Conservation (phyloP, 2,888 invertebrate genomes). For the Spilosoma lubricipeda region DNA sequence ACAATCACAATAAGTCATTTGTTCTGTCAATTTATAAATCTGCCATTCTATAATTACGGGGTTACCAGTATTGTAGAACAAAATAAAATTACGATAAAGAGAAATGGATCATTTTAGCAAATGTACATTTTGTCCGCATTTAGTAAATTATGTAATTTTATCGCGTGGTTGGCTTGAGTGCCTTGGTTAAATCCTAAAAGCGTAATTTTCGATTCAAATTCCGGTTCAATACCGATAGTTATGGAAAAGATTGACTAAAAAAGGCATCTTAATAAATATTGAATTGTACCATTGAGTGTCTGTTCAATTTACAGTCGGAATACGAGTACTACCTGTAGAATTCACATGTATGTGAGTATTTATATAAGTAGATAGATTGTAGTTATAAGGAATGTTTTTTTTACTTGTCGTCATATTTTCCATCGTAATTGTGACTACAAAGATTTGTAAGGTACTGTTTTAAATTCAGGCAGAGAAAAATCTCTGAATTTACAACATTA, state of each 20-base stretch:
- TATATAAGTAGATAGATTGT: too few relatives aligned
- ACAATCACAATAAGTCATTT: constrained; percentile 51
- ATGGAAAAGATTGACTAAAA: not conserved
- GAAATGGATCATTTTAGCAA: constrained; percentile 37
- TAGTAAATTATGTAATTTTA: constrained; percentile 38
- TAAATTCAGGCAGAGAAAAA: too few relatives aligned
- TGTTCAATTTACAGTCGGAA: not conserved
- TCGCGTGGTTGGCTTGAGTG: constrained; percentile 36
- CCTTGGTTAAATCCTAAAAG: constrained; percentile 25
- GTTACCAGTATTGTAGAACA: constrained; percentile 14
- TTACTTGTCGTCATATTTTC: too few relatives aligned
- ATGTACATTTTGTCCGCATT: constrained; percentile 38
- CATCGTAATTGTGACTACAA: too few relatives aligned
- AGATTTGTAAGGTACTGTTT: too few relatives aligned
- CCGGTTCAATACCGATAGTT: not conserved
- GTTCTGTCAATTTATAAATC: constrained; percentile 23
- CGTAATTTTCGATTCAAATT: constrained; percentile 21
- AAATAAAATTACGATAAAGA: constrained; percentile 30
- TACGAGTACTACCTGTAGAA: too few relatives aligned
- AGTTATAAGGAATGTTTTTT: too few relatives aligned
- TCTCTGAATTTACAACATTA: too few relatives aligned
- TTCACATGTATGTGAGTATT: too few relatives aligned
- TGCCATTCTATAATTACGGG: constrained; percentile 37
- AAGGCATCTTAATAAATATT: not conserved
- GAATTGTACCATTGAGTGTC: not conserved